Evolutionary conservation across 2,888 invertebrate species (phyloP), one percentile per base, ranked within the genome.

Genomic region (Pteria penguin): DNA sequence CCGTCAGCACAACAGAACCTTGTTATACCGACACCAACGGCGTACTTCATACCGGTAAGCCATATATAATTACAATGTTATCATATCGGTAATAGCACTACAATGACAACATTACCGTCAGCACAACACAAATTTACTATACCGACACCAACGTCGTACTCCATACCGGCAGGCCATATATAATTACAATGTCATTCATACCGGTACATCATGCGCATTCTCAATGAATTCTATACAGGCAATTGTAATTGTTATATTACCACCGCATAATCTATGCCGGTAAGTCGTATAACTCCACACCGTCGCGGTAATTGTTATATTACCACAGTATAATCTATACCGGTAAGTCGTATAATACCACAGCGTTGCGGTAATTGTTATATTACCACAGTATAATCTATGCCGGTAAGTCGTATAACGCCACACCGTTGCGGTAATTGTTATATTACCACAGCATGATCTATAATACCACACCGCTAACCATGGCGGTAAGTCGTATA

Each of bases 221-320:
- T 14, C 80, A 72, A 22, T 33, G 60, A 31, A 68, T 55, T 31
- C 60, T 27, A 52, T 24, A 62, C 4, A 69, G 73, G 60, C 77
- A 77, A 36, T 83, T 81, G 75, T 78, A 80, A 82, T 88, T 61
- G 63, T 75, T 18, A 84, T 86, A 57, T 84, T 86, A 52, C 81
- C 87, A 2, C 87, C 86, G 84, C 83, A 54, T 87, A 85, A 66
- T 77, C 74, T 27, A 86, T 85, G 33, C 84, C 86, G 55, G 87
- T 86, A 79, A 76, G 80, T n/a, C n/a, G n/a, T n/a, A n/a, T n/a
- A n/a, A n/a, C n/a, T n/a, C n/a, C n/a, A n/a, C n/a, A n/a, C n/a
- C n/a, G n/a, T n/a, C n/a, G n/a, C n/a, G n/a, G n/a, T n/a, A n/a
- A n/a, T n/a, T n/a, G n/a, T 26, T 73, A 67, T 0, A n/a, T 67